phyloP scores from a whole-genome alignment of 2,797 vertebrate species.

The Tarsius wallacei region DNA sequence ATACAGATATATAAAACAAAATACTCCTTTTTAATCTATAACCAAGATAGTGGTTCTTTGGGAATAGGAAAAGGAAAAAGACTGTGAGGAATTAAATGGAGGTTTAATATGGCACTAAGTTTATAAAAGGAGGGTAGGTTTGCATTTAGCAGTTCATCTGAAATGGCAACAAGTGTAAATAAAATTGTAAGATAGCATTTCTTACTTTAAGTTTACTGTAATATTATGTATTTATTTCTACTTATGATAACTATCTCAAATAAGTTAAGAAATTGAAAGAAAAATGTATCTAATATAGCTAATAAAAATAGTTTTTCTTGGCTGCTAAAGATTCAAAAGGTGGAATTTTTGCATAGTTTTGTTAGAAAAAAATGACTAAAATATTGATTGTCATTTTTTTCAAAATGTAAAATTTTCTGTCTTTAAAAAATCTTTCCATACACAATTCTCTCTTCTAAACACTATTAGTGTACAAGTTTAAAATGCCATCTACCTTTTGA shows the following conservation, averaged over 20 bases:
- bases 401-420: neutral
- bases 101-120: neutral
- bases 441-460: neutral
- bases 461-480: conserved; percentile 62
- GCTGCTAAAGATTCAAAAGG: neutral
- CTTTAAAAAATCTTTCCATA: conserved; percentile 39
- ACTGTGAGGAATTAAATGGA: conserved; percentile 28
- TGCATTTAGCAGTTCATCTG: neutral
- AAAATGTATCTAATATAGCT: neutral
- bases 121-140: conserved; percentile 14
- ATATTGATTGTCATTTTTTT: neutral
- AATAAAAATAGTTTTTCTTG: conserved; percentile 8
- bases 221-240: neutral
- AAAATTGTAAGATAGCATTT: neutral
- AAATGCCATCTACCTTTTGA: conserved; percentile 56
- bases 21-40: neutral
- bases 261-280: conserved; percentile 23
- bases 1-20: conserved; percentile 45
- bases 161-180: neutral
- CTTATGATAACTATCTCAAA: conserved; percentile 1
- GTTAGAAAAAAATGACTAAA: conserved; percentile 37
- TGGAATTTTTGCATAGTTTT: neutral
- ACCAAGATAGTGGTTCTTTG: neutral
- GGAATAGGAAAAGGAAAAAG: neutral
- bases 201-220: neutral